Base-by-base conservation (phyloP, 2,888 invertebrate species). In the Serrognathus titanus region DNA sequence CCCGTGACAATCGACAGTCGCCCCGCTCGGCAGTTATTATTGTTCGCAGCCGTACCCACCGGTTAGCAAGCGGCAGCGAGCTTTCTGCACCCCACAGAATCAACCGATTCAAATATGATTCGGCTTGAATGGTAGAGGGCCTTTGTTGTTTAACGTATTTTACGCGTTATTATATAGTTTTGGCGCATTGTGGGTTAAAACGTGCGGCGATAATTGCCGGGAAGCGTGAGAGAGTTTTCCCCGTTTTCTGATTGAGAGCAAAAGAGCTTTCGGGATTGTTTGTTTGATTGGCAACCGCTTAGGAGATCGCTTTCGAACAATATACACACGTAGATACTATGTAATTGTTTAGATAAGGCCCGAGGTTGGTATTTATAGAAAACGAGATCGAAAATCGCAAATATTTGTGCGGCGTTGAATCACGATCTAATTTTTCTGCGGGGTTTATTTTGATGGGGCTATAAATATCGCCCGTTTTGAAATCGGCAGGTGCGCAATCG, bases 1-100 rank as follows among this genome's bases (percentile, higher is more conserved):
- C 65, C 64, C 66, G 63, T 68, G 65, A 68, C 69, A 68, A 69
- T 68, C 62, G 67, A 62, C 69, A 62, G 64, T 69, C 67, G 64
- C 70, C 69, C 66, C 66, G 60, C 63, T 54, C 56, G 38, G 16
- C 24, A 49, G 57, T 61, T 63, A 68, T 31, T 69, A 70, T 66
- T 64, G 57, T 61, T 59, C 56, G 55, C 51, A 56, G 58, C 12
- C 47, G 35, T 47, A 46, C 38, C 39, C 37, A 12, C 12, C 37
- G 11, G 41, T 37, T 38, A 12, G 24, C 47, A 50, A 10, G 35
- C 36, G 13, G 20, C 16, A 43, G 43, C 16, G 20, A 13, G 43
- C 43, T 48, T 24, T 52, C 46, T 45, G 52, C 57, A 54, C 59
- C 58, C 61, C 51, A 61, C 55, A 52, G 53, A 59, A 47, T 55